Evolutionary conservation across 2,888 invertebrate species (phyloP), one percentile per base, ranked within the genome.

Genomic region (Stenichneumon culpator): DNA sequence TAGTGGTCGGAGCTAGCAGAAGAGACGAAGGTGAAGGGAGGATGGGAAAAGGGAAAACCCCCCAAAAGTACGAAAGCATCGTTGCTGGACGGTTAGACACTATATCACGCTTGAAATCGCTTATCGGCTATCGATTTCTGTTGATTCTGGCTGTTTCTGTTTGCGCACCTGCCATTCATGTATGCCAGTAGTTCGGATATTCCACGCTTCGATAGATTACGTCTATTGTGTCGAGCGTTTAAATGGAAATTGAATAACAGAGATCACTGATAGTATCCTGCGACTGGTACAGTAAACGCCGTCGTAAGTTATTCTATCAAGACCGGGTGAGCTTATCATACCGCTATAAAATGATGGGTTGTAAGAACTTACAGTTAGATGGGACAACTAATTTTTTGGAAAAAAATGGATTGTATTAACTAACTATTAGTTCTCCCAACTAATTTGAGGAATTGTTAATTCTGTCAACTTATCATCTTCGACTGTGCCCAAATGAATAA

Each of bases 41-140:
- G 36, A 54, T 69, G 70, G 44, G 52, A 69, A 60, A 57, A 78
- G 7, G 69, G 78, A 75, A 44, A 67, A 69, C 78, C 73, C 47
- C 60, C 68, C 70, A 19, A 83, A 86, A 85, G 83, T 84, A 79
- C 78, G 82, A 69, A 80, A 78, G 77, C 63, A 82, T 72, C 77
- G 82, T 82, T 82, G 79, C 77, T 60, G 79, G 79, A 86, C 68
- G 75, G 80, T 82, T 80, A 83, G 77, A 78, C 70, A 74, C 54
- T 69, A n/a, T 72, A 57, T 77, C 73, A 79, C 77, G 79, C 83
- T 85, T 78, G 86, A 82, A 78, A 83, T 83, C 82, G 83, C 67
- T 78, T 86, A 86, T 86, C 85, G 83, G 78, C 74, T 83, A 86
- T 86, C 86, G 86, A 86, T 86, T 82, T 82, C 80, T 60, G 39